These are phyloP conservation scores for Holacanthella duospinosa DNA, from an alignment of 2,888 invertebrate species.

Conservation along the genomic window DNA sequence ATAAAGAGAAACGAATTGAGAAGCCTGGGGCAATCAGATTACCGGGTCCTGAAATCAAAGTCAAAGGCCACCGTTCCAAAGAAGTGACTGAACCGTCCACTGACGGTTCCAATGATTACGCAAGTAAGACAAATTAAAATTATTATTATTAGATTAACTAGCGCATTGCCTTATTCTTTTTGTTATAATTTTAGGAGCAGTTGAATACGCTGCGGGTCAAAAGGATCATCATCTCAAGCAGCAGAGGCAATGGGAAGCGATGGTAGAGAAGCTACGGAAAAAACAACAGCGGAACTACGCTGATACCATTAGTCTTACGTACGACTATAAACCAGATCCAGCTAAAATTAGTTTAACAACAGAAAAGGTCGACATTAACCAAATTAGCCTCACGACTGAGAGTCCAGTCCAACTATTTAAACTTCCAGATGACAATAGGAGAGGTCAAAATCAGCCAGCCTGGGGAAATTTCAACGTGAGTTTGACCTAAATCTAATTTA, in stretches of 20 bases:
- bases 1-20: constrained; percentile 9
- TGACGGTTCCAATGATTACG: constrained; percentile 1
- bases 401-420: neutral
- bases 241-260: constrained; percentile 7
- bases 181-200: constrained; percentile 4
- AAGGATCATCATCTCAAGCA: constrained; percentile 3
- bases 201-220: constrained; percentile 5
- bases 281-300: constrained; percentile 10
- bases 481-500: neutral
- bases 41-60: constrained; percentile 7
- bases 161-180: neutral
- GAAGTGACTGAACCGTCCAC: constrained; percentile 2
- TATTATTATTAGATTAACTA: neutral
- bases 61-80: constrained; percentile 6
- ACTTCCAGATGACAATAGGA: neutral
- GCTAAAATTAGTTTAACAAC: constrained; percentile 20
- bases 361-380: constrained; percentile 15
- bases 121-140: constrained; percentile 1
- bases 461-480: neutral
- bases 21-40: neutral
- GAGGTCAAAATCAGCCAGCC: neutral
- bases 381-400: constrained; percentile 26
- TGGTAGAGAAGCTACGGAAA: constrained; percentile 7
- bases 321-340: constrained; percentile 23
- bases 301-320: constrained; percentile 22